Evolutionary conservation across 2,113 vertebrate species (phyloP).

Genomic region (Ctenomys sociabilis): DNA sequence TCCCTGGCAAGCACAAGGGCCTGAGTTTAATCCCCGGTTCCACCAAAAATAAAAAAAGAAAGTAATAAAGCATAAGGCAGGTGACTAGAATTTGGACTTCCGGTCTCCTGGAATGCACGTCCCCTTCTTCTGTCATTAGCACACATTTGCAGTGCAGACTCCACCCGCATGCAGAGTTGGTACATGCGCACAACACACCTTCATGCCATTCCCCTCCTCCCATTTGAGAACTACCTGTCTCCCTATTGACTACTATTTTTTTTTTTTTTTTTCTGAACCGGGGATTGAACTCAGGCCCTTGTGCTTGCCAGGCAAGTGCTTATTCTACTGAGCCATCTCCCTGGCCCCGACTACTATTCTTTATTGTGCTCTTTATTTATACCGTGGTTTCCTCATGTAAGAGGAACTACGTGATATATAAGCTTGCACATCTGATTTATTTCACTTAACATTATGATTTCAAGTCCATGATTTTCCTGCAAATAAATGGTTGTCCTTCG

Average conservation of each 20-base stretch:
- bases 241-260: neutral
- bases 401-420: neutral
- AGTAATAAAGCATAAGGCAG: too few species aligned
- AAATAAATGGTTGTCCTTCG: neutral
- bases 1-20: too few species aligned
- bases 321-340: too few species aligned
- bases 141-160: neutral
- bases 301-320: too few species aligned
- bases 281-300: too few species aligned
- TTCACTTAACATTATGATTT: neutral
- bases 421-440: neutral
- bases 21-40: too few species aligned
- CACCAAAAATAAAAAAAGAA: too few species aligned
- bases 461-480: neutral
- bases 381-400: neutral
- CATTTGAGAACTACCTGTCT: neutral
- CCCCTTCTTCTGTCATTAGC: neutral
- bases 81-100: too few species aligned
- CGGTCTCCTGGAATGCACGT: neutral
- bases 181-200: neutral
- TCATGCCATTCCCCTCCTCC: neutral
- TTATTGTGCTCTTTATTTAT: neutral
- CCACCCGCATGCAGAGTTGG: neutral
- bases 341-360: neutral
- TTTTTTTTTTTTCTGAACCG: too few species aligned